phyloP scores from a whole-genome alignment of 1,140 invertebrate genomes.

The Macrobrachium rosenbergii region DNA sequence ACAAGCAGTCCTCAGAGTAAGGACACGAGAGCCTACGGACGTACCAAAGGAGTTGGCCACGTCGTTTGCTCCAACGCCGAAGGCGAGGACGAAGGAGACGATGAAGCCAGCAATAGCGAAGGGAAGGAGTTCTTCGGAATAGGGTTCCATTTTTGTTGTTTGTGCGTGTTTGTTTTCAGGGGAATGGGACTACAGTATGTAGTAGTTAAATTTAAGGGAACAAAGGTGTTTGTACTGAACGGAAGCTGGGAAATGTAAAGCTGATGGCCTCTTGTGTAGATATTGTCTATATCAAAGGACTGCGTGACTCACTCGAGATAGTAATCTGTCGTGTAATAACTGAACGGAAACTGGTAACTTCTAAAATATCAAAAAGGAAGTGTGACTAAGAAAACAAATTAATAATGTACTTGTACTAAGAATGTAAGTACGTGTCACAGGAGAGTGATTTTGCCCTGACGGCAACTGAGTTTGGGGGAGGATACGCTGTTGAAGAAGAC shows the following conservation, averaged over 20 bases:
- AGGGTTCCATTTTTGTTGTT: conserved; percentile 76
- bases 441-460: conserved; percentile 24
- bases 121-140: conserved; percentile 74
- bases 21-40: conserved; percentile 94
- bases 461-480: conserved; percentile 7
- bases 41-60: conserved; percentile 99
- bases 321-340: no score
- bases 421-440: conserved; percentile 35
- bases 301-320: no score
- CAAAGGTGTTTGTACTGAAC: background rate
- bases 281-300: no score
- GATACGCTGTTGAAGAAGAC: conserved; percentile 36
- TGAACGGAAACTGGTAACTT: background rate
- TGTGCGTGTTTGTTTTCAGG: background rate
- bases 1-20: conserved; percentile 93
- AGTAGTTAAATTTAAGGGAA: background rate
- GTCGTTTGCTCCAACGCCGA: conserved; percentile 92
- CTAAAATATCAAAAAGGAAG: background rate
- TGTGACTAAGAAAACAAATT: background rate
- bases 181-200: background rate
- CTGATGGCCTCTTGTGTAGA: no score
- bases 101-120: conserved; percentile 74
- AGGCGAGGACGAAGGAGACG: conserved; percentile 78
- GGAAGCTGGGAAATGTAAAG: no score
- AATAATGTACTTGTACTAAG: background rate